Evolutionary conservation across 2,888 invertebrate genomes (phyloP).

Genomic region (Seira sanloemensis): DNA sequence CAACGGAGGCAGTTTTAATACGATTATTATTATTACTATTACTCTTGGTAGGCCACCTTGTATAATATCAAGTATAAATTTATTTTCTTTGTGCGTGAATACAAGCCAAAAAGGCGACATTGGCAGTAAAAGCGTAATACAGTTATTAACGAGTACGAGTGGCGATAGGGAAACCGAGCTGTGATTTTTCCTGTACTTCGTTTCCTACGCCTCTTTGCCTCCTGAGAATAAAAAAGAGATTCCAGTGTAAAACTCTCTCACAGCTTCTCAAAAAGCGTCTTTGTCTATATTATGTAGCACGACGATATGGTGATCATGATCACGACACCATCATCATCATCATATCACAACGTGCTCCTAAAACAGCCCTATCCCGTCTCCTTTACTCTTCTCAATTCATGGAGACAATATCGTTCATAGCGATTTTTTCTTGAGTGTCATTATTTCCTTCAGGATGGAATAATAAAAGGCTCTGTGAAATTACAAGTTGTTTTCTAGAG

Average conservation of each 20-base stretch:
- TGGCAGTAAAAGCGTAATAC: not conserved
- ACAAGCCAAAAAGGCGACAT: not conserved
- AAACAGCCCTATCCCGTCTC: not conserved
- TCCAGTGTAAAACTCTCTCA: not conserved
- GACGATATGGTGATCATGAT: conserved; percentile 9
- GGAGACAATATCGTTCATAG: not conserved
- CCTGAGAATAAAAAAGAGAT: conserved; percentile 16
- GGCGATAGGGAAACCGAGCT: not conserved
- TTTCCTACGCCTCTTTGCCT: conserved; percentile 7
- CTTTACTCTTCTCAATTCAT: conserved; percentile 1
- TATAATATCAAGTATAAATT: not conserved
- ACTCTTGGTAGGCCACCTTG: not conserved
- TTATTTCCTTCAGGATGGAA: conserved; percentile 30
- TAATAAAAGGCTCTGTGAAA: conserved; percentile 27
- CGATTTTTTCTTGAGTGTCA: conserved; percentile 5
- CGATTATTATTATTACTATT: conserved; percentile 43
- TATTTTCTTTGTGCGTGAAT: not conserved
- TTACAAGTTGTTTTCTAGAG: conserved; percentile 16
- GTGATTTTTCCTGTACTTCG: not conserved
- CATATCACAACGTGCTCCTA: conserved; percentile 19
- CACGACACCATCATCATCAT: conserved; percentile 19
- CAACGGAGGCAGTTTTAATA: conserved; percentile 56
- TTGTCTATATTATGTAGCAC: not conserved
- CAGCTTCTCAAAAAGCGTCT: not conserved
- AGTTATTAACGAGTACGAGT: not conserved